Base-by-base conservation (phyloP, 2,888 invertebrate genomes). In the Phasia obesa region DNA sequence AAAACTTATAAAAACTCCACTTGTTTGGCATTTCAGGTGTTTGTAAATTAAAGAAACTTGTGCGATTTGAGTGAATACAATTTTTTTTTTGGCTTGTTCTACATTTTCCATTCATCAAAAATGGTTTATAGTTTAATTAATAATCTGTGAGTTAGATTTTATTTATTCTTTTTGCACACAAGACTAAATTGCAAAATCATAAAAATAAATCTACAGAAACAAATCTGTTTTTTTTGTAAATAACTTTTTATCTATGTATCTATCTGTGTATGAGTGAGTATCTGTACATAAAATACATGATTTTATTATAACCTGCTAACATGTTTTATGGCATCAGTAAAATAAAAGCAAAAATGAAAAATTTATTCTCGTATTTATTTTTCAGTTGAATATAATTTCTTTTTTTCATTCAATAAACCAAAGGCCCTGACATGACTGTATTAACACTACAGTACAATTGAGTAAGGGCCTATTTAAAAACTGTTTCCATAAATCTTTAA, bases 81-180 rank as follows among this genome's bases (percentile, higher is more conserved):
- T 21, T 21, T 53, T 27, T 21, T 73, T 13, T 15, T 35, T 31
- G 59, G 7, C 25, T 15, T 27, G 15, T 1, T 11, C 11, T 35
- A 11, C 35, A 11, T 11, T 35, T 35, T 35, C 9, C 3, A 11
- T 9, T 5, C 15, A 6, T 19, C 27, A 62, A 31, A 1, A 44
- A 31, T 23, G 3, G 53, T 62, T 31, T 73, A 31, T 44, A 64
- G 44, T 64, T 74, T 57, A 75, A 75, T 75, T 35, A 75, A 65
- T 35, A 51, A 51, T 25, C 59, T 71, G 7, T 49, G 23, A 4
- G 17, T 19, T 13, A 25, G 35, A 60, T 23, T 23, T 47, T 47
- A 3, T 44, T 15, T 27, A 35, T 11, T 11, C 9, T 44, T 31
- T 31, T 21, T 42, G 19, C 31, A 19, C n/a, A 42, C 42, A 62